These are phyloP conservation scores for Xestia sexstrigata DNA, from an alignment of 2,888 invertebrate genomes.

Conservation along the genomic window DNA sequence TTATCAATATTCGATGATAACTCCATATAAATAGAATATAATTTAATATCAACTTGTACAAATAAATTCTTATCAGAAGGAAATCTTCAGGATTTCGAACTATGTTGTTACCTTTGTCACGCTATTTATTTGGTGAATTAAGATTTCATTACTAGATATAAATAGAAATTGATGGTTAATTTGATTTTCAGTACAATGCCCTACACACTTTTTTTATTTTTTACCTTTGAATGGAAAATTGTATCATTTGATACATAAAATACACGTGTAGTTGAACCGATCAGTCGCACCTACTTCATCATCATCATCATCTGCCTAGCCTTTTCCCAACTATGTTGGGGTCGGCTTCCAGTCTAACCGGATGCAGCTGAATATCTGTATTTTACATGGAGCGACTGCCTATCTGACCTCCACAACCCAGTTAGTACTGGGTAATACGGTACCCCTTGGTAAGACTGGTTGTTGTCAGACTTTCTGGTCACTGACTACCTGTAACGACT, in stretches of 20 bases:
- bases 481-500: too few relatives aligned
- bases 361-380: too few relatives aligned
- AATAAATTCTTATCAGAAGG: not conserved
- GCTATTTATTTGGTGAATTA: conserved; percentile 12
- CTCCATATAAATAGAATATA: not conserved
- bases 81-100: not conserved
- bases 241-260: not conserved
- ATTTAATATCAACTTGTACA: conserved; percentile 15
- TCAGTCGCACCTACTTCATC: not conserved
- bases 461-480: too few relatives aligned
- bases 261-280: not conserved
- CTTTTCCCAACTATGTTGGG: too few relatives aligned
- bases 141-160: not conserved
- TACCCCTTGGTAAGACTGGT: too few relatives aligned
- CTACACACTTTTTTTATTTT: not conserved
- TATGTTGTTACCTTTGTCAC: conserved; percentile 24
- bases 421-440: too few relatives aligned
- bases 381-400: too few relatives aligned
- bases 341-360: too few relatives aligned
- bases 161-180: not conserved
- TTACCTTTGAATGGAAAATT: not conserved
- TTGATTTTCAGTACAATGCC: not conserved
- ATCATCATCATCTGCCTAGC: too few relatives aligned
- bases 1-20: conserved; percentile 32
- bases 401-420: too few relatives aligned